Evolutionary conservation across 2,113 vertebrate species (phyloP), one percentile per base, ranked within the genome.

Genomic region (Eublepharis macularius): DNA sequence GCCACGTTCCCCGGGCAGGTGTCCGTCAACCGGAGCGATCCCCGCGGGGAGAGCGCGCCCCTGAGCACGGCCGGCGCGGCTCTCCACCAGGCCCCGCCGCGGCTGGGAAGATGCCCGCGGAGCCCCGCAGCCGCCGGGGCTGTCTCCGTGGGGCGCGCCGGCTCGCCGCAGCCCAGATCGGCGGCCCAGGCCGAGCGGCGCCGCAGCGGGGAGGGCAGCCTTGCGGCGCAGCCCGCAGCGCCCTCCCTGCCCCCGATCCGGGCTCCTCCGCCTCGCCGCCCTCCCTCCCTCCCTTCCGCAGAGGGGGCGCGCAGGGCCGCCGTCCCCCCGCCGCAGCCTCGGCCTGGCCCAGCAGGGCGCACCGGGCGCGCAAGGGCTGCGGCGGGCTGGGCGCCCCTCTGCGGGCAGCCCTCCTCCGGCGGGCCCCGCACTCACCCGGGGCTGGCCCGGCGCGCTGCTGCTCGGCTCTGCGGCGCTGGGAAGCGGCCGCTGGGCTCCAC

Each of bases 401-500:
- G n/a, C 54, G 4, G 5, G 19, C 21, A 21, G 19, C 54, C 60
- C 60, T 51, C 60, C 24, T 63, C 60, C 60, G 24, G 1, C 24
- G 24, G 57, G 57, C 24, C 60, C 24, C 60, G 8, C 24, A 29
- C 60, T 63, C 29, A 63, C 60, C 60, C 60, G 60, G 26, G 24
- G 70, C 74, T 66, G 74, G 57, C 76, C 90, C 75, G 88, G 74
- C 88, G 84, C 86, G 84, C 91, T 82, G 47, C 89, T 85, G 84
- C 86, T 57, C 88, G 29, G 86, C 68, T 85, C 79, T 73, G 90
- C 90, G 83, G 85, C 85, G 88, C 88, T 86, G 73, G 90, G 88
- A 26, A 60, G 88, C 89, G 80, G 84, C 86, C 26, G 0, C 90
- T 84, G 65, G 21, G 87, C 84, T 84, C 90, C 90, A 16, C 63